Percentiles rank a stretch among this genome's conserved stretches.
These are phyloP conservation scores for Oreonectes daqikongensis DNA, from an alignment of 2,797 vertebrate species.

Conservation along the genomic window DNA sequence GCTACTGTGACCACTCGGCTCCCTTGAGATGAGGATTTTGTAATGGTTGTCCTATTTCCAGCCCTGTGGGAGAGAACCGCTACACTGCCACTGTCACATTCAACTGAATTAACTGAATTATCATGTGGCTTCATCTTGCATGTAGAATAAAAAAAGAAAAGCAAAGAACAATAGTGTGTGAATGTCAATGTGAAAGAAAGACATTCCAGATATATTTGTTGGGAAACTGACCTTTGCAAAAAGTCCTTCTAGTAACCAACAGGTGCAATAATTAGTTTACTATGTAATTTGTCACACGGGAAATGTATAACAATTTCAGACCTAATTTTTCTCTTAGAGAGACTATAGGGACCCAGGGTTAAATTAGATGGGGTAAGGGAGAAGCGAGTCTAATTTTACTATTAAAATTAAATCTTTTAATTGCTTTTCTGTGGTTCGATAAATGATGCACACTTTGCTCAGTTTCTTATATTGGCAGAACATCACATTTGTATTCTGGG, in stretches of 20 bases:
- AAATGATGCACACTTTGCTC: constrained; percentile 30
- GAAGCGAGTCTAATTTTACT: constrained; percentile 73
- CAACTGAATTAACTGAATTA: constrained; percentile 35
- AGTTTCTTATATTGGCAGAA: constrained; percentile 12
- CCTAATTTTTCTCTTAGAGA: constrained; percentile 69
- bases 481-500: constrained; percentile 10
- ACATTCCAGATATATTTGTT: constrained; percentile 22
- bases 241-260: constrained; percentile 67
- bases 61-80: constrained; percentile 38
- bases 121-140: constrained; percentile 26
- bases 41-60: constrained; percentile 44
- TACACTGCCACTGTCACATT: constrained; percentile 41
- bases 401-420: constrained; percentile 74
- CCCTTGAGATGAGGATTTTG: constrained; percentile 41
- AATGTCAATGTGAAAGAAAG: constrained; percentile 23
- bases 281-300: constrained; percentile 73
- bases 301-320: constrained; percentile 75
- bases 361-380: constrained; percentile 50
- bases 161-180: constrained; percentile 16
- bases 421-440: constrained; percentile 61
- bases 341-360: constrained; percentile 65
- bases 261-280: constrained; percentile 78
- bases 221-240: constrained; percentile 59
- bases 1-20: constrained; percentile 35
- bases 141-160: constrained; percentile 17